phyloP scores from a whole-genome alignment of 2,797 vertebrate species.

The Manis javanica region DNA sequence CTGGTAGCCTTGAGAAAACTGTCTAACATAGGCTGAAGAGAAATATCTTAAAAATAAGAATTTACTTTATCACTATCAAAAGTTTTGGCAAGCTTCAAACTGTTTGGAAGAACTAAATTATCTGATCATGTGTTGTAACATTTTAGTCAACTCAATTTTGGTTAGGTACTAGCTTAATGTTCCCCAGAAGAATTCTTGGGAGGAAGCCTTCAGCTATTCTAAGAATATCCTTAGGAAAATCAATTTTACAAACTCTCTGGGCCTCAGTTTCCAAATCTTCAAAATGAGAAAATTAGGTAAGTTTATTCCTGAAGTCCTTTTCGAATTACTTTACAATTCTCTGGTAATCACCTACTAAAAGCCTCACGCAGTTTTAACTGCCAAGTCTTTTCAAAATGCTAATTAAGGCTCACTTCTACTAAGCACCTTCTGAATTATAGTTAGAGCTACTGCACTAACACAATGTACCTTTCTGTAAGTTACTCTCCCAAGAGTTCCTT shows the following conservation, averaged over 20 bases:
- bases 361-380: background rate
- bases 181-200: background rate
- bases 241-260: background rate
- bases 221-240: background rate
- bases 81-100: constrained; percentile 6
- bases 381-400: constrained; percentile 15
- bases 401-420: background rate
- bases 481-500: background rate
- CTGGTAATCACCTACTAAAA: constrained; percentile 31
- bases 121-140: background rate
- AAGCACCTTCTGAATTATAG: background rate
- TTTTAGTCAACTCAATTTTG: background rate
- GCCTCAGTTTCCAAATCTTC: constrained; percentile 11
- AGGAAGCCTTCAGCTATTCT: background rate
- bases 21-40: background rate
- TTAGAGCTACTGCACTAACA: background rate
- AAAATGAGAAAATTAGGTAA: constrained; percentile 14
- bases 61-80: background rate
- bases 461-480: background rate
- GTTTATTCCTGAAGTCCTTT: background rate
- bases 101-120: constrained; percentile 14
- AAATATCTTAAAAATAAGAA: constrained; percentile 13
- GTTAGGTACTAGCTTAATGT: background rate
- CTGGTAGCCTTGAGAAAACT: constrained; percentile 21
- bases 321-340: background rate